A percentile compares a stretch with the other conserved stretches of the same genome.
These are phyloP conservation scores for Lethenteron camtschaticum DNA, from an alignment of 2,113 vertebrate species.

Conservation along the genomic window DNA sequence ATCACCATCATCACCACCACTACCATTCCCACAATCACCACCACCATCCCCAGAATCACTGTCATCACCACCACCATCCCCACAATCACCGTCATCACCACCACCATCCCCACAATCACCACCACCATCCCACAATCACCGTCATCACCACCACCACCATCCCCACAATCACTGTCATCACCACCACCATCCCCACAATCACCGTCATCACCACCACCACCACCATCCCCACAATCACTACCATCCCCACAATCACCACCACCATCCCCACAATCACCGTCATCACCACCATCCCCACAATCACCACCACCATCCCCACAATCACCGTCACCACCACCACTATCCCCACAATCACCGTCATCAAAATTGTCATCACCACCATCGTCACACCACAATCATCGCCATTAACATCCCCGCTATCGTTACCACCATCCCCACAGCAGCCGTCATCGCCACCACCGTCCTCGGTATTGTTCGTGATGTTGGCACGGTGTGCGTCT, in stretches of 20 bases:
- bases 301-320: background rate
- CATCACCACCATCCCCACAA: background rate
- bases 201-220: constrained; percentile 3
- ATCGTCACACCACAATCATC: too few relatives aligned
- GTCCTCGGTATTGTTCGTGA: too few relatives aligned
- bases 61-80: background rate
- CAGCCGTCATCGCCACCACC: too few relatives aligned
- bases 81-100: background rate
- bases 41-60: background rate
- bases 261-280: too few relatives aligned
- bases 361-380: too few relatives aligned
- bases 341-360: background rate
- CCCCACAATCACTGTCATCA: background rate
- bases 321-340: background rate
- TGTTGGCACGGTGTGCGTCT: too few relatives aligned
- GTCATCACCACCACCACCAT: background rate
- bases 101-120: background rate
- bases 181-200: background rate
- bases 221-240: background rate
- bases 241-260: background rate
- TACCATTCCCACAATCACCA: too few relatives aligned
- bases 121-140: background rate
- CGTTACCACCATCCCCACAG: too few relatives aligned
- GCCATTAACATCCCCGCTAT: too few relatives aligned
- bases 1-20: background rate